phyloP scores from a whole-genome alignment of 2,797 vertebrate species.

The Nyctalus aviator region DNA sequence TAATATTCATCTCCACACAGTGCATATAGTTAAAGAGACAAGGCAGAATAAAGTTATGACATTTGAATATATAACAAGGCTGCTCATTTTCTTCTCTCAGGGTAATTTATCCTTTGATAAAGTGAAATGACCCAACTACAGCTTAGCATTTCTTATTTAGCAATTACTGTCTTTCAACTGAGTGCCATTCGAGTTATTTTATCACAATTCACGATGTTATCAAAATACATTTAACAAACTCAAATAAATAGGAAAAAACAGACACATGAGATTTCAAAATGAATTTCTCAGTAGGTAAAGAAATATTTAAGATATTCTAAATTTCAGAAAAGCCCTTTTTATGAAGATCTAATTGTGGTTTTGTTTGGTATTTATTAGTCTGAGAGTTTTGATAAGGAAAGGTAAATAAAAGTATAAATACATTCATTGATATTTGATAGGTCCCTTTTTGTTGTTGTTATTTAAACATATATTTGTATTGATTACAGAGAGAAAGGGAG shows the following conservation, averaged over 20 bases:
- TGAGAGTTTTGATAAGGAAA: background rate
- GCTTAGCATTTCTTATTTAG: background rate
- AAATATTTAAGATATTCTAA: background rate
- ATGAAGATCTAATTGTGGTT: background rate
- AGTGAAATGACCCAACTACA: background rate
- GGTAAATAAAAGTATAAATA: background rate
- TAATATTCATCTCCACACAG: background rate
- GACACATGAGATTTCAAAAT: background rate
- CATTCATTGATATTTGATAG: background rate
- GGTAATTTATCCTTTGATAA: conserved; percentile 10
- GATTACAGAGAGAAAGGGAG: no score
- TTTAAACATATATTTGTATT: no score
- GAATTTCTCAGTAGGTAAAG: background rate
- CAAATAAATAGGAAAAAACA: background rate
- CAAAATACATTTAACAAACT: conserved; percentile 40
- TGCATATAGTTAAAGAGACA: background rate
- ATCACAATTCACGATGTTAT: conserved; percentile 8
- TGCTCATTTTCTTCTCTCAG: background rate
- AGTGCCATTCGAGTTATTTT: background rate
- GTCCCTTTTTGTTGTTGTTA: background rate
- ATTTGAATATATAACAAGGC: background rate
- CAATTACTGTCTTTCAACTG: background rate
- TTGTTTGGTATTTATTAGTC: background rate
- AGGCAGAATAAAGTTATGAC: background rate
- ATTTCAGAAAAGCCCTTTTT: background rate